Percentiles rank a stretch among this genome's conserved stretches.
Evolutionary conservation across 2,113 vertebrate genomes (phyloP).

Genomic region (Prietella phreatophila): DNA sequence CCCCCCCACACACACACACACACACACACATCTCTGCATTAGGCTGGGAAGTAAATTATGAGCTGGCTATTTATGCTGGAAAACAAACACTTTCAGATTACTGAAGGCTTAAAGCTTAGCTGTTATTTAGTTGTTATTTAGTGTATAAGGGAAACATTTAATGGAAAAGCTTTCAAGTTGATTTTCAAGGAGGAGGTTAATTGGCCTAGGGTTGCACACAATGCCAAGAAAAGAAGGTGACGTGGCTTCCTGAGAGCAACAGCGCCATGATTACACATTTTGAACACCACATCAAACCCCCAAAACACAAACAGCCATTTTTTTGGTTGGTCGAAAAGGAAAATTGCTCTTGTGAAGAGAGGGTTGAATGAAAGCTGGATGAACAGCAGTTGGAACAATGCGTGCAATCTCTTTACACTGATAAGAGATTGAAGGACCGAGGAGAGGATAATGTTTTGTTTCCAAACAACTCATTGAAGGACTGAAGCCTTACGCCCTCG

Average conservation of each 20-base stretch:
- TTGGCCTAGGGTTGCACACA: slow-evolving; percentile 45
- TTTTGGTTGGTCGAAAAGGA: slow-evolving; percentile 19
- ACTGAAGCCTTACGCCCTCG: neutral
- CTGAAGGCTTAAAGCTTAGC: neutral
- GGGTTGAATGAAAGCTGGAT: slow-evolving; percentile 17
- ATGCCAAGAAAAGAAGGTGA: slow-evolving; percentile 18
- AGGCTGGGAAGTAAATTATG: slow-evolving; percentile 38
- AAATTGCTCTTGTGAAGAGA: slow-evolving; percentile 35
- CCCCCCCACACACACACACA: no score
- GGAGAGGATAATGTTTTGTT: slow-evolving; percentile 31
- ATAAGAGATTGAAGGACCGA: slow-evolving; percentile 13
- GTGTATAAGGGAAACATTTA: slow-evolving; percentile 48
- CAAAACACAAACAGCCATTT: slow-evolving; percentile 35
- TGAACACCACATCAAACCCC: slow-evolving; percentile 44
- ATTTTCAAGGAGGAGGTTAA: slow-evolving; percentile 57
- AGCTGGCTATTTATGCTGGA: slow-evolving; percentile 7
- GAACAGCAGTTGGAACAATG: slow-evolving; percentile 28
- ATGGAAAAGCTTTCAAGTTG: slow-evolving; percentile 58
- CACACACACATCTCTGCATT: neutral
- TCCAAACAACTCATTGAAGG: neutral
- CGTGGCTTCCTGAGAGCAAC: slow-evolving; percentile 41
- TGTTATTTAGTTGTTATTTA: slow-evolving; percentile 50
- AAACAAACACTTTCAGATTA: slow-evolving; percentile 47
- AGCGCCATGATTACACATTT: slow-evolving; percentile 40
- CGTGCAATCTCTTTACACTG: slow-evolving; percentile 18